Base-by-base conservation (phyloP, 2,888 invertebrate genomes). In the Seira sanloemensis region DNA sequence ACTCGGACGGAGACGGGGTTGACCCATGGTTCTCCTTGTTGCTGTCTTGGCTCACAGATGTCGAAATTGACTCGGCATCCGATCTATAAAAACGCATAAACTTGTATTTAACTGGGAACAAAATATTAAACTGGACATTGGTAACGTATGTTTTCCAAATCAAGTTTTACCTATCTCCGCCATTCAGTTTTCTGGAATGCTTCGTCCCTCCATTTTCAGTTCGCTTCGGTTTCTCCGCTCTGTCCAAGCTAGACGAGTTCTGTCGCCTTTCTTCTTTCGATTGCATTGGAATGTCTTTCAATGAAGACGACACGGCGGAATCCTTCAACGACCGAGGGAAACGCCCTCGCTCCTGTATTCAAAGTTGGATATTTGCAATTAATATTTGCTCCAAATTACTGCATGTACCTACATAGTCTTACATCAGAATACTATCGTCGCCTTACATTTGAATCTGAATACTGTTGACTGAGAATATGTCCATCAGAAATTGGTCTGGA, bases 61-160 rank as follows among this genome's bases (percentile, higher is more conserved):
- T 94, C 21, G 95, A 95, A 86, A 96, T 94, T 89, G 96, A 96
- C 91, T 97, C 97, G 0, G 95, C 95, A 91, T 97, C 97, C 71
- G 95, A 94, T 84, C 94, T 94, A 90, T 93, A 50, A 65, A 80
- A 72, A 75, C 58, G 19, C 4, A 54, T 46, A n/a, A 54, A 12
- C 18, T 46, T 27, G 27, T 23, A 69, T 25, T 62, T 19, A 26
- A 78, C 18, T 16, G 26, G 12, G 18, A 23, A 66, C 46, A 68
- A 24, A 24, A 12, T 46, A 18, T n/a, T n/a, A n/a, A n/a, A n/a
- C n/a, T 54, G 23, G n/a, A 54, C 4, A 54, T 72, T 21, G n/a
- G n/a, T n/a, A n/a, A n/a, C n/a, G n/a, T n/a, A n/a, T n/a, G n/a
- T n/a, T n/a, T n/a, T n/a, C n/a, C n/a, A 21, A 54, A 65, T 21